Evolutionary conservation across 2,888 invertebrate genomes (phyloP), one percentile per base, ranked within the genome.

Genomic region (Magallana nippona): DNA sequence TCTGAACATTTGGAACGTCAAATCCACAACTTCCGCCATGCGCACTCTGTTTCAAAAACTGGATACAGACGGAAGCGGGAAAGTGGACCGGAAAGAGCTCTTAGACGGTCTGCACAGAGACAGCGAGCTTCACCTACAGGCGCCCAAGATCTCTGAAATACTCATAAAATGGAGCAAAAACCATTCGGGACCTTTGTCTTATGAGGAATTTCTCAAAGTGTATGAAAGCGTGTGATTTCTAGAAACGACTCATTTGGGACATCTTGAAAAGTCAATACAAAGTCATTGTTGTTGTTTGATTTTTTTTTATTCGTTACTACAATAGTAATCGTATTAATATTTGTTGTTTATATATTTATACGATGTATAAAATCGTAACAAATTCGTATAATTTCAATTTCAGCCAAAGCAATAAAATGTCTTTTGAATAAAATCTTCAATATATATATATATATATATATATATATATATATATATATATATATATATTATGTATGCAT

Each of bases 21-120:
- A 89, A 22, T 81, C 85, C 19, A 88, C 89, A 2, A 90, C 89
- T 8, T 86, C 87, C 11, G 84, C 88, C 19, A 88, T 92, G 86
- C 83, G 88, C 55, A 83, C 87, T 10, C 85, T 91, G 17, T 92
- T 92, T 84, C 81, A 87, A 44, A 86, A 87, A 55, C 85, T 92
- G 58, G 92, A 92, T 85, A 87, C 78, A 11, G 92, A 92, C 86
- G 86, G 88, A 44, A 92, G 91, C 55, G 92, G 92, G n/a, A 90
- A 86, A 78, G 86, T 92, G 22, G 89, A 90, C n/a, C 88, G 89
- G 79, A 85, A 90, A 8, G 92, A 92, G 83, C 87, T 92, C 44
- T 84, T 92, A 55, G 87, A 85, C n/a, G 91, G 90, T 15, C 86
- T 92, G 19, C 85, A 88, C n/a, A 83, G 88, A 1, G 91, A 91